Evolutionary conservation across 2,888 invertebrate species (phyloP).

Genomic region (Cephonodes hylas): DNA sequence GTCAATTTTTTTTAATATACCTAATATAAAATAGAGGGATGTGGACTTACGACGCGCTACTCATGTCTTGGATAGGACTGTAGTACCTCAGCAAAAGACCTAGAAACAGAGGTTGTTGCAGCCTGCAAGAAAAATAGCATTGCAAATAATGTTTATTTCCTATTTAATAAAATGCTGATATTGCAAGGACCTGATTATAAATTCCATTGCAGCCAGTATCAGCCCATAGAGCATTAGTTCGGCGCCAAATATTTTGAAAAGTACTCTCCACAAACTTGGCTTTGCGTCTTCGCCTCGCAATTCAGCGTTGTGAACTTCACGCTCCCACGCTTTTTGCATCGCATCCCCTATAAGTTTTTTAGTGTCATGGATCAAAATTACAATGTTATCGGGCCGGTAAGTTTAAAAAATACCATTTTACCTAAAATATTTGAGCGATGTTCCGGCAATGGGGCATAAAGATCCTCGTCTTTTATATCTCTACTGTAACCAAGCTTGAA

Average conservation of each 20-base stretch:
- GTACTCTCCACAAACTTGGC: constrained; percentile 82
- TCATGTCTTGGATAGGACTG: constrained; percentile 57
- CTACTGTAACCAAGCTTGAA: constrained; percentile 85
- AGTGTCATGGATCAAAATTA: neutral
- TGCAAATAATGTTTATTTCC: neutral
- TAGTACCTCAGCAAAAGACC: constrained; percentile 82
- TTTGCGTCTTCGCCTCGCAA: constrained; percentile 40
- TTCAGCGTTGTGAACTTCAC: constrained; percentile 67
- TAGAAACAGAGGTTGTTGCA: constrained; percentile 84
- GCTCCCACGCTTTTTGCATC: constrained; percentile 82
- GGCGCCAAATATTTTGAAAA: constrained; percentile 82
- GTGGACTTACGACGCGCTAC: constrained; percentile 51
- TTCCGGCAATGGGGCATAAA: constrained; percentile 84
- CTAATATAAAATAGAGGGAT: neutral
- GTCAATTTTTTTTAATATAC: too few species aligned
- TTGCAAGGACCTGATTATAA: constrained; percentile 77
- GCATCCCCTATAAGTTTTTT: constrained; percentile 74
- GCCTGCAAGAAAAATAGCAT: constrained; percentile 56
- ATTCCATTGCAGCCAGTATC: constrained; percentile 83
- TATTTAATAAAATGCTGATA: neutral
- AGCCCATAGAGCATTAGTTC: constrained; percentile 83
- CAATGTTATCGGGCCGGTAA: neutral
- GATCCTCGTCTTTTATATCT: constrained; percentile 84
- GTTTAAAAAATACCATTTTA: too few species aligned
- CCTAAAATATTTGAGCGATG: constrained; percentile 83